Evolutionary conservation across 2,113 vertebrate species (phyloP).

Genomic region (Stomatorhinus ivindoensis): DNA sequence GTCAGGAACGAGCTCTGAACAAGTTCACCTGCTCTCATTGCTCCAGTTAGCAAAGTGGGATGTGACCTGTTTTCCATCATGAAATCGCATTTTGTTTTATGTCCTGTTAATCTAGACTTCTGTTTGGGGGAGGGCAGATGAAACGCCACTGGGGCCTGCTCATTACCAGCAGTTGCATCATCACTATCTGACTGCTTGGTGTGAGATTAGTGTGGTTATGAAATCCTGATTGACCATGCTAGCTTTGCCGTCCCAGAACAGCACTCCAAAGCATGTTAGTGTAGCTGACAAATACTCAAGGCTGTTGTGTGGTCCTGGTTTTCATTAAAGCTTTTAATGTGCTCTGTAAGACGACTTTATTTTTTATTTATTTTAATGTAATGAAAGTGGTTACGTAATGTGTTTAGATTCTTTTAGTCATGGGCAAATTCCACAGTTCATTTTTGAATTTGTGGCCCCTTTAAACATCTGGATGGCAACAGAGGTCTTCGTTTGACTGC

Average conservation of each 20-base stretch:
- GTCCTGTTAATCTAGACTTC: neutral
- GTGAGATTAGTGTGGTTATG: neutral
- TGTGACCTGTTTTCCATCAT: slow-evolving; percentile 50
- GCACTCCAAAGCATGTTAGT: neutral
- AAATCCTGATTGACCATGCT: neutral
- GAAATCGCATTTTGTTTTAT: slow-evolving; percentile 36
- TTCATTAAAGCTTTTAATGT: neutral
- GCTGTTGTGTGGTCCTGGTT: neutral
- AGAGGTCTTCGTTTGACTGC: neutral
- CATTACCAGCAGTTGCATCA: neutral
- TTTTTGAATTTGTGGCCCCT: too few relatives aligned
- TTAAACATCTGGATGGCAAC: neutral
- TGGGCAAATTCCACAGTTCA: neutral
- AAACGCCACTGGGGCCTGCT: neutral
- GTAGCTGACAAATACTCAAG: neutral
- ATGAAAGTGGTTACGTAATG: neutral
- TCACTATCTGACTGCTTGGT: neutral
- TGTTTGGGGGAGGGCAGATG: neutral
- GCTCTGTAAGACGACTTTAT: neutral
- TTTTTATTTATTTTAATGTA: neutral
- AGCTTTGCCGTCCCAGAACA: neutral
- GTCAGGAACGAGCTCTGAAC: slow-evolving; percentile 37
- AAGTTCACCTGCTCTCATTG: slow-evolving; percentile 43
- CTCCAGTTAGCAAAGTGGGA: slow-evolving; percentile 40
- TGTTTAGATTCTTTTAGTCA: neutral